Evolutionary conservation across 92 coral and sea anemone species (phyloP).

Genomic region (Epizoanthus fatuus): DNA sequence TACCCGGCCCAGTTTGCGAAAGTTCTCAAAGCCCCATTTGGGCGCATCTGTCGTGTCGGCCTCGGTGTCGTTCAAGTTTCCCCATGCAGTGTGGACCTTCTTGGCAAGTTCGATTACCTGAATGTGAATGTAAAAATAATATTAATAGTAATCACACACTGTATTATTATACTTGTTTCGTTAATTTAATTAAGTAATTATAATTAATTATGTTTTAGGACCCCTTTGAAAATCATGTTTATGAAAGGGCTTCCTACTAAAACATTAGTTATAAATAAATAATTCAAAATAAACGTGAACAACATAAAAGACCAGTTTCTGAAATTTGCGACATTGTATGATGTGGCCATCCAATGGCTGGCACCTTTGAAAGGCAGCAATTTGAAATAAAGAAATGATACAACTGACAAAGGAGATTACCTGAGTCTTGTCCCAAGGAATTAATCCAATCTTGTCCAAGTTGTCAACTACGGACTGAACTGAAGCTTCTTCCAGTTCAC

Average conservation of each 20-base stretch:
- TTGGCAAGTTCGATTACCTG: constrained; percentile 84
- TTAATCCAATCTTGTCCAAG: constrained; percentile 81
- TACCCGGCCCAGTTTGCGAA: constrained; percentile 89
- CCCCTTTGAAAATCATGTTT: too few species aligned
- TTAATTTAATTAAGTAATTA: too few species aligned
- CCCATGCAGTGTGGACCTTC: constrained; percentile 90
- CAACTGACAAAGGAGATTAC: constrained; percentile 33
- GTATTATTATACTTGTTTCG: too few species aligned
- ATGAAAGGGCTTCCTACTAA: too few species aligned
- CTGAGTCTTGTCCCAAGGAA: constrained; percentile 99
- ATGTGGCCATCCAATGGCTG: neutral
- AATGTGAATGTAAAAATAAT: too few species aligned
- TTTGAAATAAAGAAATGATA: neutral
- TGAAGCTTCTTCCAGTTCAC: constrained; percentile 79
- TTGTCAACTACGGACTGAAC: constrained; percentile 69
- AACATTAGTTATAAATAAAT: too few species aligned
- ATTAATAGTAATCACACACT: too few species aligned
- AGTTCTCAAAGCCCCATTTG: constrained; percentile 93
- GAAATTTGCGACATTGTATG: neutral
- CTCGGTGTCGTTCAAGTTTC: constrained; percentile 89
- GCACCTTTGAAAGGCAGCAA: neutral
- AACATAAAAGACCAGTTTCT: too few species aligned
- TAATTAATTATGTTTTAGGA: too few species aligned
- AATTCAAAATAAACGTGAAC: too few species aligned
- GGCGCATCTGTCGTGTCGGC: constrained; percentile 79